phyloP scores from a whole-genome alignment of 1,140 invertebrate genomes.

The Monomorium pharaonis region DNA sequence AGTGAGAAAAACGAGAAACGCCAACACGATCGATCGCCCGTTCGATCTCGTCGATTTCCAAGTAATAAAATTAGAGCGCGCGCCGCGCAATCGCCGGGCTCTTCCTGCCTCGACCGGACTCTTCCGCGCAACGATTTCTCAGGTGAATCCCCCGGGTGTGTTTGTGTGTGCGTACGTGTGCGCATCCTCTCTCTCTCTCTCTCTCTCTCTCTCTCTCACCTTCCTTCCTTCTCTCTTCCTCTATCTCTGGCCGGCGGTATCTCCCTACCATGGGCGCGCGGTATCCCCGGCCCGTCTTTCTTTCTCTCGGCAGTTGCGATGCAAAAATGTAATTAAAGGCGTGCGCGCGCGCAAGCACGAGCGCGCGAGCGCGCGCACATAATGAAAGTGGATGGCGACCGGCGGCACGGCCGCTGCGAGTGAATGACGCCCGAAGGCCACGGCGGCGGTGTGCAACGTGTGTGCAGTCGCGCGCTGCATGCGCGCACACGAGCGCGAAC shows the following conservation, averaged over 20 bases:
- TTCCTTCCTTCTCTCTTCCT: not conserved
- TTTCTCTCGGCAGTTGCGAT: constrained; percentile 72
- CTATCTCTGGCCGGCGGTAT: constrained; percentile 9
- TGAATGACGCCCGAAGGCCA: constrained; percentile 85
- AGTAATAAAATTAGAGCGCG: constrained; percentile 55
- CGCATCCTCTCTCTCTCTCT: not conserved
- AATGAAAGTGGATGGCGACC: constrained; percentile 82
- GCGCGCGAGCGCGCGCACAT: constrained; percentile 67
- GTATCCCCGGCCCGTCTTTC: constrained; percentile 47
- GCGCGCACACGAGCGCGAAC: constrained; percentile 52
- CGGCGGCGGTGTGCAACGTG: constrained; percentile 80
- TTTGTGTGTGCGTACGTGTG: no score
- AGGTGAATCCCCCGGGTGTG: constrained; percentile 52
- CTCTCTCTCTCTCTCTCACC: constrained; percentile 17
- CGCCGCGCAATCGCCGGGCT: constrained; percentile 26
- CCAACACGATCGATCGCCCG: constrained; percentile 14
- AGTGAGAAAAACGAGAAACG: constrained; percentile 12
- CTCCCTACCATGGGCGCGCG: not conserved
- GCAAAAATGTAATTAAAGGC: constrained; percentile 84
- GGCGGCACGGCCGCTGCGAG: constrained; percentile 76
- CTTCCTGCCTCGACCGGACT: constrained; percentile 55
- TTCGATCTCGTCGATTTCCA: constrained; percentile 47
- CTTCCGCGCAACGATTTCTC: constrained; percentile 37
- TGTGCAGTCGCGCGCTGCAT: constrained; percentile 68
- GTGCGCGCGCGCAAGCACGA: constrained; percentile 67